Percentiles rank a stretch among this genome's conserved stretches.
Conservation (phyloP, 1,140 invertebrate genomes). For the Luehdorfia chinensis region DNA sequence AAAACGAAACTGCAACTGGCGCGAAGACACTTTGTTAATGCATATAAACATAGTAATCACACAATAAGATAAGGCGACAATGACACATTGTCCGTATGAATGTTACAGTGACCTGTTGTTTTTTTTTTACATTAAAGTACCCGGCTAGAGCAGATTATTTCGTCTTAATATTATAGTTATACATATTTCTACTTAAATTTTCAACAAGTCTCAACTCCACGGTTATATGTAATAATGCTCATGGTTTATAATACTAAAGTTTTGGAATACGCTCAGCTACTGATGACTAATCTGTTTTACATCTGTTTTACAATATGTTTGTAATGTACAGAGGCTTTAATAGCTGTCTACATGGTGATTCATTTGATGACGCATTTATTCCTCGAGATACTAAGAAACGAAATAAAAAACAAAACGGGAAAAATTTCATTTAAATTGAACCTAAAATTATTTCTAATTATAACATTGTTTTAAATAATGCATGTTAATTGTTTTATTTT, state of each 20-base stretch:
- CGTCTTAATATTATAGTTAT: no score
- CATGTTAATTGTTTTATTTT: no score
- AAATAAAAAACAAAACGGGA: no score
- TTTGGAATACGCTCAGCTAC: background rate
- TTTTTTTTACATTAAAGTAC: constrained; percentile 1
- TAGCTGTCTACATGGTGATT: constrained; percentile 1
- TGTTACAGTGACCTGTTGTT: constrained; percentile 35
- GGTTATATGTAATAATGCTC: background rate
- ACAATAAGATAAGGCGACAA: constrained; percentile 55
- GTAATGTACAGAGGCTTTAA: constrained; percentile 2
- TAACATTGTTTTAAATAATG: no score
- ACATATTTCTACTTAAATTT: no score
- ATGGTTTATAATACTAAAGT: background rate
- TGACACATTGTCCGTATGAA: constrained; percentile 56
- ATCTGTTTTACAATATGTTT: constrained; percentile 11
- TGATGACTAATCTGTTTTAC: background rate
- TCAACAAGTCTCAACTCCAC: no score
- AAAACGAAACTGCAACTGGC: constrained; percentile 56
- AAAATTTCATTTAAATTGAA: no score
- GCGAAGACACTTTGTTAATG: constrained; percentile 40
- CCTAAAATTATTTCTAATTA: no score
- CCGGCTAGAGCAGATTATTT: background rate
- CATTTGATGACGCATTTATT: constrained; percentile 15
- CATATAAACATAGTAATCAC: constrained; percentile 42
- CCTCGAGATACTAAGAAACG: no score